These are phyloP conservation scores for Sisyra nigra DNA, from an alignment of 2,888 invertebrate genomes.

Conservation along the genomic window DNA sequence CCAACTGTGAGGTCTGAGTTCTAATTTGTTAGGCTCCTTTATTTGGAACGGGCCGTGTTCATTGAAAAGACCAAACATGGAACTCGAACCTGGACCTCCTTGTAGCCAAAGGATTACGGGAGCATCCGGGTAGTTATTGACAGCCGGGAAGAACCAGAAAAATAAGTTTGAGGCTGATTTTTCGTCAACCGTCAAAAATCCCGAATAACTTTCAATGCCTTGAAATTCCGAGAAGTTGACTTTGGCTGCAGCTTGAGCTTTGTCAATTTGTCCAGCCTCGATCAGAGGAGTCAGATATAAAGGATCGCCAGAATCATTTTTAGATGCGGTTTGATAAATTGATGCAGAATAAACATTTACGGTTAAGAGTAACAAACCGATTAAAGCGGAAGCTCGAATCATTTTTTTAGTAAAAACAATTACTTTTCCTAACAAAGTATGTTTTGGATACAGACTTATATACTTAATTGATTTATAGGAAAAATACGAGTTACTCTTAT, in stretches of 20 bases:
- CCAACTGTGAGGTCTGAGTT: conserved; percentile 62
- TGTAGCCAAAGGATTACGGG: conserved; percentile 73
- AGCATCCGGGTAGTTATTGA: conserved; percentile 34
- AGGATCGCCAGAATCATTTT: conserved; percentile 34
- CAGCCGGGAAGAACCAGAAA: conserved; percentile 84
- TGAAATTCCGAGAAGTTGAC: conserved; percentile 41
- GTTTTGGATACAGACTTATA: too few relatives aligned
- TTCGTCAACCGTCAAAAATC: conserved; percentile 71
- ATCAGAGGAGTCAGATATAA: conserved; percentile 61
- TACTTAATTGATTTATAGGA: too few relatives aligned
- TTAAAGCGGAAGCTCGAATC: too few relatives aligned
- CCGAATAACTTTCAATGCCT: conserved; percentile 53
- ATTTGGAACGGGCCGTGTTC: conserved; percentile 69
- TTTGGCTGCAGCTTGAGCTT: conserved; percentile 36
- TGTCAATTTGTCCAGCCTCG: conserved; percentile 48
- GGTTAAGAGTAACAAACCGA: too few relatives aligned
- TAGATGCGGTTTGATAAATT: conserved; percentile 13
- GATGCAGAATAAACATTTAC: conserved; percentile 14
- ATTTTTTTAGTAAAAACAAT: too few relatives aligned
- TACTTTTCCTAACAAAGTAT: too few relatives aligned
- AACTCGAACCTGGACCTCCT: conserved; percentile 71
- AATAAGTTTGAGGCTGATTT: conserved; percentile 66
- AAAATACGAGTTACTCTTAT: too few relatives aligned
- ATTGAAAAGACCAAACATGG: conserved; percentile 62
- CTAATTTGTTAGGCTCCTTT: conserved; percentile 24